Conservation (phyloP, 2,797 vertebrate genomes). For the Peromyscus aztecus region DNA sequence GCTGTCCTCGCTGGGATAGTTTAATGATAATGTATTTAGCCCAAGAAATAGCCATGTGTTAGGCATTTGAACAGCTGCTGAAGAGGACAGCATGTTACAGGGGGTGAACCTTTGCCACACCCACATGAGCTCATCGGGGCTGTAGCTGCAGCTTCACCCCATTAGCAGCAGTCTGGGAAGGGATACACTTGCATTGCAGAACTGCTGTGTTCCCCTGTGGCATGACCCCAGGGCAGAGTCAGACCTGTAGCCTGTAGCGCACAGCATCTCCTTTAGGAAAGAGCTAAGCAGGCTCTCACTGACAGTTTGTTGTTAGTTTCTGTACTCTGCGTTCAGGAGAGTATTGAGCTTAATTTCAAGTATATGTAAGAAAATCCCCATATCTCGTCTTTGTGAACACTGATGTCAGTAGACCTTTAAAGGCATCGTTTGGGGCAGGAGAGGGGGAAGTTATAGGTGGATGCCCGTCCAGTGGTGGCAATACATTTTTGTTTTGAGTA, state of each 20-base stretch:
- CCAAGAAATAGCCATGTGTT: constrained; percentile 9
- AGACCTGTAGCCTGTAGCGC: accelerated
- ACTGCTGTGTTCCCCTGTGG: background rate
- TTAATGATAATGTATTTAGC: background rate
- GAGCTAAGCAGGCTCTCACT: background rate
- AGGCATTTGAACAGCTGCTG: constrained; percentile 53
- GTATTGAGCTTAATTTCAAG: background rate
- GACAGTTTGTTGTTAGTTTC: background rate
- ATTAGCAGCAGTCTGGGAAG: constrained; percentile 47
- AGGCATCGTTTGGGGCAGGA: background rate
- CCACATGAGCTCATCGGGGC: constrained; percentile 51
- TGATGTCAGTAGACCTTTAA: background rate
- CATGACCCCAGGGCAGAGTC: background rate
- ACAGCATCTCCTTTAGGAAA: background rate
- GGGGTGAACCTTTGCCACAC: constrained; percentile 20
- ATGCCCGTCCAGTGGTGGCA: background rate
- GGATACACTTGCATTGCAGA: background rate
- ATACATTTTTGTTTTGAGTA: constrained; percentile 47
- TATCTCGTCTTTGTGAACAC: background rate
- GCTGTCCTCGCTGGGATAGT: background rate
- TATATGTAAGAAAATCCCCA: background rate
- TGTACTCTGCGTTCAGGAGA: background rate
- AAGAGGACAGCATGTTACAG: background rate
- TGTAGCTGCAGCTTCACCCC: background rate
- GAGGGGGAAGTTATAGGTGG: background rate